phyloP scores from a whole-genome alignment of 2,113 vertebrate genomes.

The Mohoua ochrocephala region DNA sequence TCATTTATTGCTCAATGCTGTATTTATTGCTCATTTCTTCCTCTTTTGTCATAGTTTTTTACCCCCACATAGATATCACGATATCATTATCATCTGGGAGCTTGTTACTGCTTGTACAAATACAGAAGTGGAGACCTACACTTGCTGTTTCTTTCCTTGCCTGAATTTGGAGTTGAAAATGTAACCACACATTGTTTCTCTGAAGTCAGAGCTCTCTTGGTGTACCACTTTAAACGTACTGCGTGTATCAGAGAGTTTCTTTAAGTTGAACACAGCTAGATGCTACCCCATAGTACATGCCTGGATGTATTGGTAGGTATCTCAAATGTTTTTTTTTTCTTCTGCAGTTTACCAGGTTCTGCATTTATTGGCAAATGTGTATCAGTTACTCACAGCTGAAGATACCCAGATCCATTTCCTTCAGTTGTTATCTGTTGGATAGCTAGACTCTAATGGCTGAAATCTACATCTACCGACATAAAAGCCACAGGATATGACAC shows the following conservation, averaged over 20 bases:
- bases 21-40: not conserved
- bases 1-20: too few species aligned
- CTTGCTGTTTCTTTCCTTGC: not conserved
- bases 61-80: too few species aligned
- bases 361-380: not conserved
- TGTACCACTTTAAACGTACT: not conserved
- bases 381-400: not conserved
- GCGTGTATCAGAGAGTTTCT: not conserved
- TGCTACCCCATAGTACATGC: not conserved
- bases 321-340: not conserved
- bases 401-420: not conserved
- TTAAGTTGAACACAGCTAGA: not conserved
- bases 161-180: not conserved
- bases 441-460: not conserved
- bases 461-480: slow-evolving; percentile 10
- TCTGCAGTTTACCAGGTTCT: not conserved
- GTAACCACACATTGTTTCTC: not conserved
- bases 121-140: not conserved
- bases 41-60: not conserved
- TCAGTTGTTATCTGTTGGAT: not conserved
- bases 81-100: not conserved
- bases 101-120: not conserved
- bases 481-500: slow-evolving; percentile 30
- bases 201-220: not conserved
- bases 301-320: not conserved